These are phyloP conservation scores for Graptemys geographica DNA, from an alignment of 2,797 vertebrate genomes.

Conservation along the genomic window DNA sequence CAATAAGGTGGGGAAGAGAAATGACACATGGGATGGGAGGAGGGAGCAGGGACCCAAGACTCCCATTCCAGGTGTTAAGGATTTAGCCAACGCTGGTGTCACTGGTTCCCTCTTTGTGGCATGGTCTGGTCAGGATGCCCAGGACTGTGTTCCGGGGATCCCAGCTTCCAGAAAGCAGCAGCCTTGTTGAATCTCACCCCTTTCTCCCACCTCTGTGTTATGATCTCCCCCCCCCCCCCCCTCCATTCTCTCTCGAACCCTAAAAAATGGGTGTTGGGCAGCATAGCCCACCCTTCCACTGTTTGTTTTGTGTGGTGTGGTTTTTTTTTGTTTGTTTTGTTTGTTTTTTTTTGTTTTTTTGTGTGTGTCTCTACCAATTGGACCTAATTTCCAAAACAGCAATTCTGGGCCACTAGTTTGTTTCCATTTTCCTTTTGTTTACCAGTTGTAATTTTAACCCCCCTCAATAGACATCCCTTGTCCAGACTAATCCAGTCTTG, in stretches of 20 bases:
- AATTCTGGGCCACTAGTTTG: background rate
- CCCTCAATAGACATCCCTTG: background rate
- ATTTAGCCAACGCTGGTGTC: background rate
- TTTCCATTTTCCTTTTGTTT: background rate
- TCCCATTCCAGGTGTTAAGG: background rate
- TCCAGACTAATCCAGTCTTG: background rate
- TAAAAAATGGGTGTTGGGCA: background rate
- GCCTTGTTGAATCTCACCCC: background rate
- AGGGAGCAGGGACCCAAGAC: background rate
- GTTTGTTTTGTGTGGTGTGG: background rate
- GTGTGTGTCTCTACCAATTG: too few relatives aligned
- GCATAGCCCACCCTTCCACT: background rate
- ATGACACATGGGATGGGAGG: background rate
- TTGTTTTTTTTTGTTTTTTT: too few relatives aligned
- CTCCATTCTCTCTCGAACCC: background rate
- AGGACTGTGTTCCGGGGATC: background rate
- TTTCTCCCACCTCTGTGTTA: background rate
- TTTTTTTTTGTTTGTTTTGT: too few relatives aligned
- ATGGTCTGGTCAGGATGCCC: background rate
- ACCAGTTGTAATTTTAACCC: background rate
- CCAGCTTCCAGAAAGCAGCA: background rate
- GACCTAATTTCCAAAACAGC: background rate
- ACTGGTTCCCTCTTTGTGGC: background rate
- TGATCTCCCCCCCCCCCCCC: background rate
- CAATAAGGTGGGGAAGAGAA: background rate